phyloP scores from a whole-genome alignment of 2,113 vertebrate species.

The Alouatta palliata region DNA sequence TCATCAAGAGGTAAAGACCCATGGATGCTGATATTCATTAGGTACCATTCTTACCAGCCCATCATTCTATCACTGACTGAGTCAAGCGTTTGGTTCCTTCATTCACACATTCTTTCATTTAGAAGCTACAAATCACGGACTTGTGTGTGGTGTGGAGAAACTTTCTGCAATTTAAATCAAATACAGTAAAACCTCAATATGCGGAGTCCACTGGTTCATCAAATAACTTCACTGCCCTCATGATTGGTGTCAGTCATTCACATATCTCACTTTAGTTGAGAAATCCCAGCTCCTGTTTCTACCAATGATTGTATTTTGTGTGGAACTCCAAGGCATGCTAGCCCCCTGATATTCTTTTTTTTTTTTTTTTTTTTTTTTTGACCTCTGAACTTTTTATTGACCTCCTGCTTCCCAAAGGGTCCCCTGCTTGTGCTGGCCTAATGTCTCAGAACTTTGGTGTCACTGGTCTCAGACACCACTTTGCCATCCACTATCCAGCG shows the following conservation, averaged over 20 bases:
- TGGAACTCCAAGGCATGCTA: background rate
- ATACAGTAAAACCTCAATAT: background rate
- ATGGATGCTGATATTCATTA: background rate
- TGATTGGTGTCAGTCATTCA: background rate
- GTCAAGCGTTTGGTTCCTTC: constrained; percentile 30
- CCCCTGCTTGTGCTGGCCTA: no score
- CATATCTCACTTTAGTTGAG: constrained; percentile 14
- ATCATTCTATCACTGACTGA: constrained; percentile 16
- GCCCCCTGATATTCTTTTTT: background rate
- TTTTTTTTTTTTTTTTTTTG: no score
- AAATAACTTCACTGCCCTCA: background rate
- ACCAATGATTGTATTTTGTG: background rate
- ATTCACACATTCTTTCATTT: constrained; percentile 39
- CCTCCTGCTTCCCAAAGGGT: no score
- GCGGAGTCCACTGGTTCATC: background rate
- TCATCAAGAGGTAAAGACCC: constrained; percentile 21
- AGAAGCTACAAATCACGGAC: background rate
- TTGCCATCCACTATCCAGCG: no score
- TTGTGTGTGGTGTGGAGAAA: background rate
- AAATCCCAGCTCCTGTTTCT: background rate
- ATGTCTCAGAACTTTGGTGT: no score
- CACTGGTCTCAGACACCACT: no score
- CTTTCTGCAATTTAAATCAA: constrained; percentile 7
- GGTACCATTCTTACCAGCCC: background rate
- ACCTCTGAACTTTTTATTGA: no score